A percentile compares a stretch with the other conserved stretches of the same genome.
phyloP scores from a whole-genome alignment of 2,888 invertebrate genomes.

The Tetranychus truncatus region DNA sequence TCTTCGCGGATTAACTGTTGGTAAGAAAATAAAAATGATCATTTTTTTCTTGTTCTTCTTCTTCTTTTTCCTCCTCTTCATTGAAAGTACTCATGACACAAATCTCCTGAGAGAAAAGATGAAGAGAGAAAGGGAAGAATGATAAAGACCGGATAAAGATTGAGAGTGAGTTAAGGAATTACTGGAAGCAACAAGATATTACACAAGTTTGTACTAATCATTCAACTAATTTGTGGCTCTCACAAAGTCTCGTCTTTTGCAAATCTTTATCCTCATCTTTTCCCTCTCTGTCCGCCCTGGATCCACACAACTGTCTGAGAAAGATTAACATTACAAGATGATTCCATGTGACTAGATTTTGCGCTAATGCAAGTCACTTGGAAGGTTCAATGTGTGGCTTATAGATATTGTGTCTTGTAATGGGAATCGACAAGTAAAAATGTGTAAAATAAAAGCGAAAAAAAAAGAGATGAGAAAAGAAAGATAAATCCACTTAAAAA shows the following conservation, averaged over 20 bases:
- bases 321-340: not conserved
- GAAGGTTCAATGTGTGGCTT: not conserved
- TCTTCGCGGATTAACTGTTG: not conserved
- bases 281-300: conserved; percentile 8
- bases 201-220: not conserved
- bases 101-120: not conserved
- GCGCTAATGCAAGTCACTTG: too few species aligned
- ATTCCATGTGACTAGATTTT: not conserved
- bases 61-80: not conserved
- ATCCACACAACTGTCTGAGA: not conserved
- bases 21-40: not conserved
- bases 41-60: not conserved
- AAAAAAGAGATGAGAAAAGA: not conserved
- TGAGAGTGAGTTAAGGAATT: not conserved
- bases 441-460: not conserved
- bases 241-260: not conserved
- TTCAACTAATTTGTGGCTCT: not conserved
- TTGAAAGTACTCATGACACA: not conserved
- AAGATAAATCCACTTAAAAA: not conserved
- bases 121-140: not conserved
- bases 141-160: not conserved
- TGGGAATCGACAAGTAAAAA: not conserved
- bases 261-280: conserved; percentile 2
- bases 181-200: not conserved
- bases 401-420: not conserved